Conservation (phyloP, 2,797 vertebrate genomes). For the Hafferia zeledoni region DNA sequence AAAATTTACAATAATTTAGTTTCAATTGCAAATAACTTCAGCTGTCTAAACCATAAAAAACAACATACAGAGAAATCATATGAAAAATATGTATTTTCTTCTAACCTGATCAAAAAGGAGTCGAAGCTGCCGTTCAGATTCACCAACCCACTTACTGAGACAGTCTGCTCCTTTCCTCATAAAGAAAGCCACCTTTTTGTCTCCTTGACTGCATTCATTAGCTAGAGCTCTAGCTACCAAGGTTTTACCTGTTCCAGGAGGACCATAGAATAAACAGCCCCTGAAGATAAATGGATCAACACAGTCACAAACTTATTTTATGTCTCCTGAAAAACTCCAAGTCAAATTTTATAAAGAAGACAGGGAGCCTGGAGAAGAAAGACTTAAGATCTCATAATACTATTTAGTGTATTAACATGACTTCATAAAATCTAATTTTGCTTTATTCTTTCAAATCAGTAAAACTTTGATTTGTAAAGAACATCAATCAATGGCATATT, state of each 20-base stretch:
- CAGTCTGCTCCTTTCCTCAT: slow-evolving; percentile 99
- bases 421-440: neutral
- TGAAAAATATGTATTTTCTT: neutral
- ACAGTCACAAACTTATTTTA: slow-evolving; percentile 73
- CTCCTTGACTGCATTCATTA: slow-evolving; percentile 97
- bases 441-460: neutral
- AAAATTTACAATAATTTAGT: neutral
- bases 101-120: slow-evolving; percentile 98
- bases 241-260: slow-evolving; percentile 98
- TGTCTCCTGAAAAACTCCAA: slow-evolving; percentile 61
- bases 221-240: slow-evolving; percentile 96
- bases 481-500: neutral
- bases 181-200: slow-evolving; percentile 97
- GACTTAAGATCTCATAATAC: neutral
- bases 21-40: neutral
- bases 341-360: slow-evolving; percentile 59
- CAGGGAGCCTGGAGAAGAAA: slow-evolving; percentile 64
- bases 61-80: neutral
- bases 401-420: neutral
- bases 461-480: neutral
- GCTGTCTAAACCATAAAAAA: neutral
- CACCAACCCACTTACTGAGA: slow-evolving; percentile 99
- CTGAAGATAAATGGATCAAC: slow-evolving; percentile 79
- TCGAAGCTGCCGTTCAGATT: slow-evolving; percentile 97
- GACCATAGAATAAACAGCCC: slow-evolving; percentile 98